These are phyloP conservation scores for Rhingia rostrata DNA, from an alignment of 2,888 invertebrate species.

Conservation along the genomic window DNA sequence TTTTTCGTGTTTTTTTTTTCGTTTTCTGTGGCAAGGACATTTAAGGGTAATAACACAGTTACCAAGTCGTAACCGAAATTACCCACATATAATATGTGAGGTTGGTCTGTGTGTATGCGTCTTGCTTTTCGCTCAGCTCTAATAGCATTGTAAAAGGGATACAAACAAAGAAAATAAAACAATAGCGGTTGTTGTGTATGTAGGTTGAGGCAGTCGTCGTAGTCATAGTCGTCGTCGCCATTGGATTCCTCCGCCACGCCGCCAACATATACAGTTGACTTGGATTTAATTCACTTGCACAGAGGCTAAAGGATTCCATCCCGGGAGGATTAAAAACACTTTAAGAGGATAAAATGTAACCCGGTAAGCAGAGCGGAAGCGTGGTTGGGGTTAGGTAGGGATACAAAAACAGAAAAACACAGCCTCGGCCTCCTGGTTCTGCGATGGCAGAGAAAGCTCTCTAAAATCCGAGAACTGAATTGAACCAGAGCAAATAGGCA, in stretches of 20 bases:
- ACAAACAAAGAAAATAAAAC: slow-evolving; percentile 65
- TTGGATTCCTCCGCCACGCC: not conserved
- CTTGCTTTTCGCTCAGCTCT: slow-evolving; percentile 25
- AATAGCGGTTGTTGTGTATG: slow-evolving; percentile 38
- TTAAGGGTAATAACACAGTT: slow-evolving; percentile 72
- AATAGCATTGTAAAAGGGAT: slow-evolving; percentile 65
- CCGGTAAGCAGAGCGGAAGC: slow-evolving; percentile 33
- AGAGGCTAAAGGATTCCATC: slow-evolving; percentile 60
- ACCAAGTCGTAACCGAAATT: slow-evolving; percentile 71
- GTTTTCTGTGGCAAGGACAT: slow-evolving; percentile 68
- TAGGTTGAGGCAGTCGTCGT: slow-evolving; percentile 10
- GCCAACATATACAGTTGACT: slow-evolving; percentile 47
- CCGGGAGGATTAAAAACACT: slow-evolving; percentile 72
- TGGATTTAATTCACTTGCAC: slow-evolving; percentile 71
- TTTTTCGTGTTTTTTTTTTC: slow-evolving; percentile 46
- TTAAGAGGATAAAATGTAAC: slow-evolving; percentile 72
- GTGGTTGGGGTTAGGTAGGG: not conserved
- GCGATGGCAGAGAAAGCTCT: slow-evolving; percentile 3
- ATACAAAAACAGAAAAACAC: no score
- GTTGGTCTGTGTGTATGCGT: slow-evolving; percentile 33
- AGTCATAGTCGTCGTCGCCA: not conserved
- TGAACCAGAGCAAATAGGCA: slow-evolving; percentile 67
- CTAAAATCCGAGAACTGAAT: slow-evolving; percentile 50
- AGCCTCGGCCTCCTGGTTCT: no score
- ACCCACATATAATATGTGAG: slow-evolving; percentile 51